phyloP scores from a whole-genome alignment of 23 tunicate genomes.

The Ciona savignyi region DNA sequence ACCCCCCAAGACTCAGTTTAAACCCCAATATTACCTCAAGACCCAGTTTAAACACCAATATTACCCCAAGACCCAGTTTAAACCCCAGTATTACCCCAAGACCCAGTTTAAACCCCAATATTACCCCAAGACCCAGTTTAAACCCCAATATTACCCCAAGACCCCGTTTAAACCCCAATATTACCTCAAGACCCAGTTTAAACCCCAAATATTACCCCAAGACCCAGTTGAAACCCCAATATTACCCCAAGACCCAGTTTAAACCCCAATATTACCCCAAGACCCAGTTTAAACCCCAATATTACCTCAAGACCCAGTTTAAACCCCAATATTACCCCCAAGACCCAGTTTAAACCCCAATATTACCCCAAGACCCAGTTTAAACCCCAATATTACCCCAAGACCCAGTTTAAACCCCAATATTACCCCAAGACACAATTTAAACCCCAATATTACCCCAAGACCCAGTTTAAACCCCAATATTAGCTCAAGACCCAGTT shows the following conservation, averaged over 20 bases:
- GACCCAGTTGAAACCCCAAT: neutral
- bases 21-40: neutral
- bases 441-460: too few relatives aligned
- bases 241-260: conserved; percentile 51
- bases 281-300: neutral
- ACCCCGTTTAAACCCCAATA: conserved; percentile 53
- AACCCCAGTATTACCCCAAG: too few relatives aligned
- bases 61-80: conserved; percentile 50
- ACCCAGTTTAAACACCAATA: neutral
- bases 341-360: conserved; percentile 53
- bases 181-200: too few relatives aligned
- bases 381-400: neutral
- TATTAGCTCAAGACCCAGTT: neutral
- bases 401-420: neutral
- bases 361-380: too few relatives aligned
- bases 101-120: neutral
- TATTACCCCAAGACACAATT: conserved; percentile 45
- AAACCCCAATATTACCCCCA: conserved; percentile 27
- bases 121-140: neutral
- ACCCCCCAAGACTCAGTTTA: too few relatives aligned
- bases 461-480: neutral
- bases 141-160: conserved; percentile 27
- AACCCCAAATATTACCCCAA: neutral
- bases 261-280: too few relatives aligned
- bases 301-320: neutral